phyloP scores from a whole-genome alignment of 2,888 invertebrate genomes.

The Galerucella nymphaeae region DNA sequence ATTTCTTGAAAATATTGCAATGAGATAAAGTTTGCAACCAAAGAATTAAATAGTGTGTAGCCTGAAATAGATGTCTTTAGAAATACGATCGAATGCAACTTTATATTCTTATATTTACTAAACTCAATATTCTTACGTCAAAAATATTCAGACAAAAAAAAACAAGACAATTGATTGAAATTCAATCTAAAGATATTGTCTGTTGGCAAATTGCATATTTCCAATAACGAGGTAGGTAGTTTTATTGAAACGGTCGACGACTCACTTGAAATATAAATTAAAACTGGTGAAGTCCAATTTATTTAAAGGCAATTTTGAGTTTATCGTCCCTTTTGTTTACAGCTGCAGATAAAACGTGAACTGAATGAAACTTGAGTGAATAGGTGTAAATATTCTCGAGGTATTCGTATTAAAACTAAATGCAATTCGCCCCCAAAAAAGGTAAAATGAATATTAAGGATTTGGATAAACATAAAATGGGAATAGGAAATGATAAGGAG shows the following conservation, averaged over 20 bases:
- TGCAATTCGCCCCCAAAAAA: neutral
- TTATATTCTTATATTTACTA: no score
- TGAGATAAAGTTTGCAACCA: no score
- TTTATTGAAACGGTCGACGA: neutral
- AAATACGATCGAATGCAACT: no score
- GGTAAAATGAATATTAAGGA: no score
- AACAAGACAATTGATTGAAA: neutral
- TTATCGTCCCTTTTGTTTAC: constrained; percentile 34
- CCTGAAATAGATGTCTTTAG: no score
- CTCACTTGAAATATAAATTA: constrained; percentile 27
- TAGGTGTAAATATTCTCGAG: neutral
- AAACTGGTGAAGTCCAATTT: constrained; percentile 34
- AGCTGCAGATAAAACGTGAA: constrained; percentile 43
- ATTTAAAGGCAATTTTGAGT: constrained; percentile 28
- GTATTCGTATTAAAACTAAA: neutral
- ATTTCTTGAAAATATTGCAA: no score
- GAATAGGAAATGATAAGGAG: no score
- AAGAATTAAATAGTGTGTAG: no score
- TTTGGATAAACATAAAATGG: no score
- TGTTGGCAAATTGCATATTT: constrained; percentile 10
- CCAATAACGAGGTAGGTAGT: no score
- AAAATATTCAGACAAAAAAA: neutral
- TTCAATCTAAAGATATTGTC: constrained; percentile 12
- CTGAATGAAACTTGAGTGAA: constrained; percentile 32
- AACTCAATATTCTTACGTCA: no score